A percentile compares a stretch with the other conserved stretches of the same genome.
Conservation (phyloP, 1,140 invertebrate species). For the Halyomorpha halys region DNA sequence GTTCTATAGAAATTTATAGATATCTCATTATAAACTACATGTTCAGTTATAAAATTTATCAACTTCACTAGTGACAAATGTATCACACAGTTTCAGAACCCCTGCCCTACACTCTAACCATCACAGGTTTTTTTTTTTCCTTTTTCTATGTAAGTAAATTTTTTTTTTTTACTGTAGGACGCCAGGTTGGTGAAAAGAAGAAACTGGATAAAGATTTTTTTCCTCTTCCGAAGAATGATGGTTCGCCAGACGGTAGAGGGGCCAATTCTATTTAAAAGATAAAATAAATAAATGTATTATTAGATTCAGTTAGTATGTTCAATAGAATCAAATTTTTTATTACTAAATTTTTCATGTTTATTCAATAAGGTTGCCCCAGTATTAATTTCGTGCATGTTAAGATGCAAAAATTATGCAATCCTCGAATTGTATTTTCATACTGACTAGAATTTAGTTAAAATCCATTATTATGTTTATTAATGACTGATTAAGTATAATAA, state of each 20-base stretch:
- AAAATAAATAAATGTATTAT: not conserved
- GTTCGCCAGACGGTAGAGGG: not conserved
- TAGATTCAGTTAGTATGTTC: not conserved
- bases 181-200: not conserved
- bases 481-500: constrained; percentile 17
- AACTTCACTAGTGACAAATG: too few species aligned
- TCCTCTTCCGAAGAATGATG: not conserved
- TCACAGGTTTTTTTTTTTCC: too few species aligned
- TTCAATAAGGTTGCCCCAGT: not conserved
- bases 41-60: too few species aligned
- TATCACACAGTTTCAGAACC: too few species aligned
- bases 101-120: too few species aligned
- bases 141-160: too few species aligned
- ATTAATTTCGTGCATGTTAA: too few species aligned
- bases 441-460: not conserved
- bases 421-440: not conserved
- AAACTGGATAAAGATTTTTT: not conserved
- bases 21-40: too few species aligned
- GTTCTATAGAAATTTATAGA: too few species aligned
- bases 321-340: not conserved
- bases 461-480: constrained; percentile 3
- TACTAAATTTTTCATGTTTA: not conserved
- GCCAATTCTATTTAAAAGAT: not conserved
- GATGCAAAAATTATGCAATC: not conserved
- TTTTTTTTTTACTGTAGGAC: not conserved